These are phyloP conservation scores for Ernsta delagoae DNA, from an alignment of 2,888 invertebrate genomes.

Conservation along the genomic window DNA sequence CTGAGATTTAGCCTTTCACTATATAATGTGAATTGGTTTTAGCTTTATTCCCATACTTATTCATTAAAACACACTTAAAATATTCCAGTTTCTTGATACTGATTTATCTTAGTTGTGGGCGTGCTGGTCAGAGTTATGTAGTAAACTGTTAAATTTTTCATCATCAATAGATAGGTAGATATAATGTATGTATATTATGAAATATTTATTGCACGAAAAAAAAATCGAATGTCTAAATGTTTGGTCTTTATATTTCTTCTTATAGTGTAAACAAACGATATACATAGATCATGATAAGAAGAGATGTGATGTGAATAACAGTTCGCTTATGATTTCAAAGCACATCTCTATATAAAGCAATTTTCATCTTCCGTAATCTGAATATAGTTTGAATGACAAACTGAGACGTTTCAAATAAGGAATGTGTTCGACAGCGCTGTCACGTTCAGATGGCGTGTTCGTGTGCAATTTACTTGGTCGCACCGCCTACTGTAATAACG, in stretches of 20 bases:
- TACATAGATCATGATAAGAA: not conserved
- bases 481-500: conserved; percentile 84
- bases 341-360: conserved; percentile 43
- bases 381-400: conserved; percentile 68
- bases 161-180: too few relatives aligned
- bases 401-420: conserved; percentile 80
- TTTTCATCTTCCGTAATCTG: conserved; percentile 50
- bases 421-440: conserved; percentile 82
- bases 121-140: too few relatives aligned
- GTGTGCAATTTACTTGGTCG: conserved; percentile 79
- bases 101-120: too few relatives aligned
- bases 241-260: not conserved
- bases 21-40: conserved; percentile 1
- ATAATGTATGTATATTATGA: too few relatives aligned
- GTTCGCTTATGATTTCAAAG: conserved; percentile 15
- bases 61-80: too few relatives aligned
- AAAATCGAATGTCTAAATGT: not conserved
- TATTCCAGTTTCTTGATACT: too few relatives aligned
- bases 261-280: not conserved
- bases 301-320: not conserved
- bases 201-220: too few relatives aligned
- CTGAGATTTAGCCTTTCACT: conserved; percentile 13
- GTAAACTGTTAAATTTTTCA: too few relatives aligned
- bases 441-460: conserved; percentile 83
- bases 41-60: not conserved